Base-by-base conservation (phyloP, 2,797 vertebrate species). In the Hoplostethus atlanticus region DNA sequence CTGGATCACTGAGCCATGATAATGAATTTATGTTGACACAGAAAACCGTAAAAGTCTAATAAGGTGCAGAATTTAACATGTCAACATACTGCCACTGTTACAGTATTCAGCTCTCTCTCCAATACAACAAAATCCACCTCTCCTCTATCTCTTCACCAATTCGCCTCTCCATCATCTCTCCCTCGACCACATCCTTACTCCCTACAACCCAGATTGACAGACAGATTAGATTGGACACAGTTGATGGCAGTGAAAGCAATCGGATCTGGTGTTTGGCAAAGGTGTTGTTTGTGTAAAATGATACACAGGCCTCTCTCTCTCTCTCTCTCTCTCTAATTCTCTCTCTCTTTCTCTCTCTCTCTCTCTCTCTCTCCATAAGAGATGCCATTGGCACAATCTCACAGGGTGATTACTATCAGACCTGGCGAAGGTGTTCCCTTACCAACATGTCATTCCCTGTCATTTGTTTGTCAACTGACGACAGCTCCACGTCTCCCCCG, bases 151-250 rank as follows among this genome's bases (percentile, higher is more conserved):
- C 77, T 81, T 84, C 79, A 70, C 84, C 73, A 73, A 77, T 79
- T 81, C 60, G 83, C 83, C 77, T 81, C 83, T 86, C 87, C 84
- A 67, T 88, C 89, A 87, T 85, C 73, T 66, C 80, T 87, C 74
- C 76, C 86, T 90, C 80, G 85, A 88, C 87, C 78, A 73, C 82
- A 71, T 81, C 85, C 88, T 84, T 84, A 85, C 83, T 89, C 79
- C 77, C 83, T 38, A 79, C 78, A 86, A 89, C 83, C 81, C 77
- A 91, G 92, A 95, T 90, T 95, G 94, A 95, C 90, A 91, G 94
- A 95, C 92, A 93, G 95, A 95, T 95, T 94, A 94, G 93, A 94
- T 95, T 92, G 92, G 94, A 94, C 94, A 94, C 89, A 93, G 91
- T 90, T 94, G 94, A 95, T 89, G 92, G 91, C 70, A 40, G 91